These are phyloP conservation scores for Leucania comma DNA, from an alignment of 2,888 invertebrate genomes.

Conservation along the genomic window DNA sequence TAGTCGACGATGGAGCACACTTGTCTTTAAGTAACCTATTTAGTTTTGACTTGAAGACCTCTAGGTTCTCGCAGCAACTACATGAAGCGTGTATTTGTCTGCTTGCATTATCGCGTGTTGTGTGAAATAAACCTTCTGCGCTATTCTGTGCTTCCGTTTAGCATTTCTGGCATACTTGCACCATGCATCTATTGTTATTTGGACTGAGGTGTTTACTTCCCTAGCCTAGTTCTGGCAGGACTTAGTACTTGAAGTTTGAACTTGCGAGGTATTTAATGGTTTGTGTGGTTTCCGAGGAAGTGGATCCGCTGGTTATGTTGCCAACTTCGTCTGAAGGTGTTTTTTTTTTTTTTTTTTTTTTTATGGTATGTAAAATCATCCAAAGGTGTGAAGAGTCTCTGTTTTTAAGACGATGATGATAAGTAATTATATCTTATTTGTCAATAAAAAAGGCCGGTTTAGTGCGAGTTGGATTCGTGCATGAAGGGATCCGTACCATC, in stretches of 20 bases:
- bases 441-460: too few relatives aligned
- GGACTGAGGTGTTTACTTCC: constrained; percentile 33
- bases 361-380: too few relatives aligned
- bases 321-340: neutral
- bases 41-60: too few relatives aligned
- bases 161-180: constrained; percentile 44
- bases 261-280: constrained; percentile 24
- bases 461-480: too few relatives aligned
- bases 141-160: neutral
- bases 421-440: neutral
- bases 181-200: constrained; percentile 38
- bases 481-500: too few relatives aligned
- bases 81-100: too few relatives aligned
- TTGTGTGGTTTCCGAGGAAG: constrained; percentile 17
- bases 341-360: too few relatives aligned
- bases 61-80: too few relatives aligned
- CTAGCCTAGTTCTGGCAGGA: constrained; percentile 28
- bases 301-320: constrained; percentile 12
- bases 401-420: neutral
- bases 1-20: too few relatives aligned
- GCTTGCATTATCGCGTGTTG: too few relatives aligned
- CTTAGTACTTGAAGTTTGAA: constrained; percentile 41
- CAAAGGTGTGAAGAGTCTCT: neutral
- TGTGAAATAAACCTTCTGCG: constrained; percentile 7
- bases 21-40: too few relatives aligned